Conservation (phyloP, 2,113 vertebrate genomes). For the Prionailurus viverrinus region DNA sequence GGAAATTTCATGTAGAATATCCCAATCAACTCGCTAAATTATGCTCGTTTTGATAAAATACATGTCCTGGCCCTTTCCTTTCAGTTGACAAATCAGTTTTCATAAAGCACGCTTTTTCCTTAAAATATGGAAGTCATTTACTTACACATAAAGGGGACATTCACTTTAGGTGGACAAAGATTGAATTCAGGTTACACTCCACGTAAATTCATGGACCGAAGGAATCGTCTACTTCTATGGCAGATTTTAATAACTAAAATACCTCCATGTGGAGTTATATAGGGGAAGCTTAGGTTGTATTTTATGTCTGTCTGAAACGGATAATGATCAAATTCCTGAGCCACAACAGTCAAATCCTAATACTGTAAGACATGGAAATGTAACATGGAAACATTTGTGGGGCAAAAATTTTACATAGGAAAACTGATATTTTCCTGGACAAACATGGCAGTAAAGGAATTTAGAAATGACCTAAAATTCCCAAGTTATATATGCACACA, state of each 20-base stretch:
- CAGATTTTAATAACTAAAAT: constrained; percentile 63
- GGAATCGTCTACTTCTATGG: background rate
- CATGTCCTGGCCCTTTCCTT: constrained; percentile 35
- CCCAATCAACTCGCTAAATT: constrained; percentile 36
- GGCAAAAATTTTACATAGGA: constrained; percentile 16
- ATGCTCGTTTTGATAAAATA: constrained; percentile 58
- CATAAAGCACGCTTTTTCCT: constrained; percentile 43
- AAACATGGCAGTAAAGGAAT: constrained; percentile 12
- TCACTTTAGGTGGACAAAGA: constrained; percentile 62
- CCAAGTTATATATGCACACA: constrained; percentile 69
- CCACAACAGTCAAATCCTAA: background rate
- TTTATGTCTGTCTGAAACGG: constrained; percentile 13
- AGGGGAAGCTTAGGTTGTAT: background rate
- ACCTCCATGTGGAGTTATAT: background rate
- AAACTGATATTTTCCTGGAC: constrained; percentile 38
- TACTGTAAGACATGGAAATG: background rate
- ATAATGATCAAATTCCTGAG: constrained; percentile 46
- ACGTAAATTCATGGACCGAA: constrained; percentile 28
- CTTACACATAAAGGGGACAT: constrained; percentile 54
- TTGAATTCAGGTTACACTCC: constrained; percentile 63
- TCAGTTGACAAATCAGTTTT: constrained; percentile 66
- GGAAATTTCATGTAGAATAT: constrained; percentile 22
- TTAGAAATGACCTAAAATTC: constrained; percentile 71
- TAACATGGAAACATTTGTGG: background rate
- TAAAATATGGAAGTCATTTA: constrained; percentile 71